Evolutionary conservation across 2,888 invertebrate species (phyloP), one percentile per base, ranked within the genome.

Genomic region (Drosophila atripex): DNA sequence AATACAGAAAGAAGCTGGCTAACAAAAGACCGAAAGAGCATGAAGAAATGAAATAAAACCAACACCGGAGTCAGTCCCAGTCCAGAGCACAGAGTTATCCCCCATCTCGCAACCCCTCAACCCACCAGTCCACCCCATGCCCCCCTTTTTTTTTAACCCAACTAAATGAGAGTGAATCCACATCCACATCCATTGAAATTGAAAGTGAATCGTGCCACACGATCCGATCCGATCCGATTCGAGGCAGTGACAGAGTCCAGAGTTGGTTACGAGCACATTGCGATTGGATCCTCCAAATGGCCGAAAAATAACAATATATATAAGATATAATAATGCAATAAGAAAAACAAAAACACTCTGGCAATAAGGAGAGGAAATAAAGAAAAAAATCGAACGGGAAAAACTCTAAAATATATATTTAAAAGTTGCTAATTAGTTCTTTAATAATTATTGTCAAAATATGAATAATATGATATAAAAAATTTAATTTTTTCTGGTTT

Each of bases 121-220:
- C 60, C 41, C 54, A 14, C 16, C 16, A 28, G 25, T 21, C 8
- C 23, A 30, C 52, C 50, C 59, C 47, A 41, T 28, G 18, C 21
- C 50, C 47, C 39, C 43, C 14, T 43, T n/a, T 8, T 14, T 41
- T 45, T 21, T 12, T 30, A 30, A 9, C 23, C 52, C 12, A 43
- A 30, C 72, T 39, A 70, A 51, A 72, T 63, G 75, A 43, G 71
- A 70, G 71, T 71, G 66, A 58, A 66, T 73, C 61, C 54, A 46
- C 58, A 65, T 63, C 64, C 56, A 45, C 72, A 78, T 73, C 47
- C 79, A 78, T 77, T 84, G 89, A 89, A 89, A 90, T 77, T 79
- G 89, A 90, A 89, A 89, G 89, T 89, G 89, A 89, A 86, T 89
- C 90, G 82, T 86, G 76, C 86, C 83, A 85, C 77, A 78, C 71